A percentile compares a stretch with the other conserved stretches of the same genome.
These are phyloP conservation scores for Lates calcarifer DNA, from an alignment of 2,113 vertebrate species.

Conservation along the genomic window DNA sequence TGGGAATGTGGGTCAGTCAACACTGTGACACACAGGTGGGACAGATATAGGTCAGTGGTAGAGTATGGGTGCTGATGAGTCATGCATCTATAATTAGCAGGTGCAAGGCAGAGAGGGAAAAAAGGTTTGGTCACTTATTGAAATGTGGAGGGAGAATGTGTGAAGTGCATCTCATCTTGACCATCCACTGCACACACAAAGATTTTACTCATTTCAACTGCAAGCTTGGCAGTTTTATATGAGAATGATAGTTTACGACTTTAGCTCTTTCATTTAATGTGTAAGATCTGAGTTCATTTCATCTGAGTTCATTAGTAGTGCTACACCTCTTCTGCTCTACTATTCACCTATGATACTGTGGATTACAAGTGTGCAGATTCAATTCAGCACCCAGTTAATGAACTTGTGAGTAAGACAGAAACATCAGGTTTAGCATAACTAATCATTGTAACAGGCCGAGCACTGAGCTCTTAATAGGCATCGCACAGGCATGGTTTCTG, in stretches of 20 bases:
- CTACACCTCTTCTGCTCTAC: background rate
- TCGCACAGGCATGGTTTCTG: slow-evolving; percentile 23
- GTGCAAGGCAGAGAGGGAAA: background rate
- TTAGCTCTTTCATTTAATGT: background rate
- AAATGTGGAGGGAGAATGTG: slow-evolving; percentile 1
- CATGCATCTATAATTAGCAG: slow-evolving; percentile 40
- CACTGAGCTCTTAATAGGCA: slow-evolving; percentile 58
- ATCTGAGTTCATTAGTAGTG: background rate
- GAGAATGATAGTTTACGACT: background rate
- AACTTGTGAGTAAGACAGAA: slow-evolving; percentile 55
- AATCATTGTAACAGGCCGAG: slow-evolving; percentile 63
- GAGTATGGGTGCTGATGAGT: slow-evolving; percentile 63
- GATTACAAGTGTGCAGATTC: slow-evolving; percentile 21
- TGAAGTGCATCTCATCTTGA: slow-evolving; percentile 9
- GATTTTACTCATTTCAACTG: background rate
- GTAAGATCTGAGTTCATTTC: background rate
- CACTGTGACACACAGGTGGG: slow-evolving; percentile 69
- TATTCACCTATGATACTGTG: slow-evolving; percentile 11
- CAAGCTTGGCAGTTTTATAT: background rate
- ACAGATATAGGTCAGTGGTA: slow-evolving; percentile 72
- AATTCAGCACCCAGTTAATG: slow-evolving; percentile 34
- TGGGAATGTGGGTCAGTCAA: slow-evolving; percentile 68
- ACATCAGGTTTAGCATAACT: slow-evolving; percentile 64
- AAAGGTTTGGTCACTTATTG: background rate
- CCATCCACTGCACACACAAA: background rate